Percentiles rank a stretch among this genome's conserved stretches.
Conservation (phyloP, 53 echinoderm and acorn worm genomes). For the Temnopleurus reevesii region DNA sequence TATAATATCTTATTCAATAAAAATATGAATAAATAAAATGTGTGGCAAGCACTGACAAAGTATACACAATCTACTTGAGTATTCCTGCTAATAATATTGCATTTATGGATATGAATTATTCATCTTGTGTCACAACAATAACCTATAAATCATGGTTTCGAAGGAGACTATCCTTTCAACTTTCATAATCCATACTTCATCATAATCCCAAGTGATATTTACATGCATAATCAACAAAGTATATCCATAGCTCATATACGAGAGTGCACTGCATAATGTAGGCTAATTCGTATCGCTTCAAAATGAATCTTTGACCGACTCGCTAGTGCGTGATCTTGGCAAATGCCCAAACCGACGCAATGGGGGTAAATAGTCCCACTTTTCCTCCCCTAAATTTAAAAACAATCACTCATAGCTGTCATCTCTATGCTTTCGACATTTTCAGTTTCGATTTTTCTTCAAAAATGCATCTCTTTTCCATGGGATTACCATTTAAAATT, state of each 20-base stretch:
- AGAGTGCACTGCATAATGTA: background rate
- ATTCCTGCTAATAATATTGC: too few relatives aligned
- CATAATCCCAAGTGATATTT: background rate
- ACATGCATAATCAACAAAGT: background rate
- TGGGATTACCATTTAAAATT: background rate
- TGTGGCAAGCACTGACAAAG: too few relatives aligned
- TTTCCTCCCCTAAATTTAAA: background rate
- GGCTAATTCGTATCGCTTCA: too few relatives aligned
- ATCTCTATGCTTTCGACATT: background rate
- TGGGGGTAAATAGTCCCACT: background rate
- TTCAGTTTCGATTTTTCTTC: background rate
- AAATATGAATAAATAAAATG: too few relatives aligned
- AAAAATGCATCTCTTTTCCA: background rate
- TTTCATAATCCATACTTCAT: background rate
- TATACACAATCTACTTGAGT: too few relatives aligned
- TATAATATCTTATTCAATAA: too few relatives aligned
- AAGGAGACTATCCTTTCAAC: too few relatives aligned
- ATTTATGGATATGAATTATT: too few relatives aligned
- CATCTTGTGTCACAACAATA: too few relatives aligned
- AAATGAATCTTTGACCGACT: background rate
- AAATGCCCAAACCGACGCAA: conserved; percentile 44
- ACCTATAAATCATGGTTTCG: too few relatives aligned
- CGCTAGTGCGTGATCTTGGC: conserved; percentile 29
- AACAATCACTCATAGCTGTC: background rate
- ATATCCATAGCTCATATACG: background rate